Evolutionary conservation across 2,888 invertebrate genomes (phyloP).

Genomic region (Sminthurinus aureus): DNA sequence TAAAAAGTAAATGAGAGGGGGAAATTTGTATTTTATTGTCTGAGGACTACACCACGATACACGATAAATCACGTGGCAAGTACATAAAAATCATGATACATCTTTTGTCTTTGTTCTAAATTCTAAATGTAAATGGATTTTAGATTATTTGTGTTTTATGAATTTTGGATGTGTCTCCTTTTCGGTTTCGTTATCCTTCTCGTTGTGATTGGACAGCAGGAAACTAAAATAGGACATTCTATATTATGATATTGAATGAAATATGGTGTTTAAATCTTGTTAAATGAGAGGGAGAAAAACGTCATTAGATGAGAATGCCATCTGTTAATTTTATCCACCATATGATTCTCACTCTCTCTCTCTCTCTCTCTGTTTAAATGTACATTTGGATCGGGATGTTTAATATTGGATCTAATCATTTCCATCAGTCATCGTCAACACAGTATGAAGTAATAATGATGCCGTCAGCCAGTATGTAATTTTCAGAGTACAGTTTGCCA

Average conservation of each 20-base stretch:
- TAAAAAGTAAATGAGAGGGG: background rate
- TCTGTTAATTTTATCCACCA: slow-evolving; percentile 36
- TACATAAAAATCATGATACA: no score
- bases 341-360: slow-evolving; percentile 29
- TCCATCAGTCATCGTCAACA: slow-evolving; percentile 35
- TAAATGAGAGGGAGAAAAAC: slow-evolving; percentile 48
- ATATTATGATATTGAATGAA: slow-evolving; percentile 42
- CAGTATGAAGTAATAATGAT: slow-evolving; percentile 39
- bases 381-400: slow-evolving; percentile 22
- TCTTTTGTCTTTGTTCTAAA: no score
- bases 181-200: no score
- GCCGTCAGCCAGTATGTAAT: slow-evolving; percentile 23
- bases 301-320: slow-evolving; percentile 42
- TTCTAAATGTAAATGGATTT: no score
- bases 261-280: slow-evolving; percentile 58
- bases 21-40: no score
- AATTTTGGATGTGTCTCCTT: no score
- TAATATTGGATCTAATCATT: slow-evolving; percentile 24
- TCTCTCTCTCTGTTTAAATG: slow-evolving; percentile 10
- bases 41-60: no score
- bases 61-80: no score
- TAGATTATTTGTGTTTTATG: no score
- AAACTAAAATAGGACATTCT: background rate
- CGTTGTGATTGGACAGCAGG: background rate
- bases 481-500: background rate